Percentiles rank a stretch among this genome's conserved stretches.
These are phyloP conservation scores for Callinectes sapidus DNA, from an alignment of 2,888 invertebrate species.

Conservation along the genomic window DNA sequence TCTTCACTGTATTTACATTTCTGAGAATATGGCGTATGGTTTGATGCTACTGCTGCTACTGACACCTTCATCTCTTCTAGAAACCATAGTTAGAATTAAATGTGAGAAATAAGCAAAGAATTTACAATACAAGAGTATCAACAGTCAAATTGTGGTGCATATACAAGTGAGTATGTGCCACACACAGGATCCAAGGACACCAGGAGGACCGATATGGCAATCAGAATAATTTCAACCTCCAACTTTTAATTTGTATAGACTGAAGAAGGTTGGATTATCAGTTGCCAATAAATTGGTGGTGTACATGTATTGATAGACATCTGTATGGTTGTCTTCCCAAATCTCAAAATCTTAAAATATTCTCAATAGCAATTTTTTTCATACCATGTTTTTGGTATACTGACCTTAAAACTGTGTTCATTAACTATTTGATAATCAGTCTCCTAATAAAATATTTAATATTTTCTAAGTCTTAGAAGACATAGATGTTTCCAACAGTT, in stretches of 20 bases:
- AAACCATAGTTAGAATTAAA: no score
- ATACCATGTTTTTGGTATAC: not conserved
- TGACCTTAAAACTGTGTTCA: not conserved
- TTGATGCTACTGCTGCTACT: no score
- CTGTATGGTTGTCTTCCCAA: not conserved
- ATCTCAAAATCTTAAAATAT: not conserved
- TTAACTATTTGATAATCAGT: not conserved
- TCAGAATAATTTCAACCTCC: no score
- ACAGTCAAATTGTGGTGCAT: no score
- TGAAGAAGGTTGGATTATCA: not conserved
- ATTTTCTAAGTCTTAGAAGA: not conserved
- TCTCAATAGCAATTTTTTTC: not conserved
- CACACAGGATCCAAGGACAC: no score
- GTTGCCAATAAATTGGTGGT: not conserved
- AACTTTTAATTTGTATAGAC: not conserved
- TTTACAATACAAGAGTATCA: no score
- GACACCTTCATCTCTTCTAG: no score
- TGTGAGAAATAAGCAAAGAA: no score
- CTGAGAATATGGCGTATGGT: no score
- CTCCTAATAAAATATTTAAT: not conserved
- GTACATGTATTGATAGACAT: not conserved
- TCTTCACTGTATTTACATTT: no score
- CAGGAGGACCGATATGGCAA: no score
- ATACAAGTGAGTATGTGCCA: no score
- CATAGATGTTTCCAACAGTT: not conserved